These are phyloP conservation scores for Chromis chromis DNA, from an alignment of 2,797 vertebrate genomes.

Conservation along the genomic window DNA sequence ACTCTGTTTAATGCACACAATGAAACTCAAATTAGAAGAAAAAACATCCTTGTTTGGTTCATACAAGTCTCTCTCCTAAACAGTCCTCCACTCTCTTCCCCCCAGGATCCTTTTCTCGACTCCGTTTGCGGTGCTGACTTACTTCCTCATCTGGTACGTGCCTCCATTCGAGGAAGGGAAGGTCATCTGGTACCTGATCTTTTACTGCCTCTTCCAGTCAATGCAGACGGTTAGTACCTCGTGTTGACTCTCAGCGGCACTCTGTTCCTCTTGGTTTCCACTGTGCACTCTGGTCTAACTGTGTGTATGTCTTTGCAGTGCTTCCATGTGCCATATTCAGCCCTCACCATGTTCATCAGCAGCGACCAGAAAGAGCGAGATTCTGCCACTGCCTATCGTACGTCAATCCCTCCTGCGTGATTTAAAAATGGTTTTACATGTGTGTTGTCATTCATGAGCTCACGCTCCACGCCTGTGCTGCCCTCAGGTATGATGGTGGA, in stretches of 20 bases:
- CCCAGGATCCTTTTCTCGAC: constrained; percentile 93
- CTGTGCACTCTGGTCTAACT: neutral
- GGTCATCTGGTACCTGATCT: constrained; percentile 91
- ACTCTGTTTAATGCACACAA: neutral
- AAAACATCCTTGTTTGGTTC: neutral
- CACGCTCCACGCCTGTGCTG: constrained; percentile 25
- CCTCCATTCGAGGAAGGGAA: constrained; percentile 88
- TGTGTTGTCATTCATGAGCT: neutral
- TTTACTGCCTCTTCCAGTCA: constrained; percentile 96
- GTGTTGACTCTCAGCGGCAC: neutral
- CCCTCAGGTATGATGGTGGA: constrained; percentile 94
- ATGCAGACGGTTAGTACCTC: constrained; percentile 91
- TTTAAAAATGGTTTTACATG: neutral
- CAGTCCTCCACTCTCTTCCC: neutral
- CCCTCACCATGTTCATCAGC: constrained; percentile 98
- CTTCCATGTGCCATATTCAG: constrained; percentile 96
- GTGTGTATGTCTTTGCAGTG: constrained; percentile 82
- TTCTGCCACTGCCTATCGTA: constrained; percentile 95
- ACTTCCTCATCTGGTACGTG: constrained; percentile 95
- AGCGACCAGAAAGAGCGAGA: constrained; percentile 93
- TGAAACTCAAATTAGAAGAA: neutral
- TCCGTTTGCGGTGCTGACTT: constrained; percentile 89
- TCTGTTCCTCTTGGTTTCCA: neutral
- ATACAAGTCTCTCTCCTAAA: neutral
- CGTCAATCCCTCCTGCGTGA: constrained; percentile 57